Percentiles rank a stretch among this genome's conserved stretches.
Conservation (phyloP, 64 coral and sea anemone species). For the Montipora capricornis region DNA sequence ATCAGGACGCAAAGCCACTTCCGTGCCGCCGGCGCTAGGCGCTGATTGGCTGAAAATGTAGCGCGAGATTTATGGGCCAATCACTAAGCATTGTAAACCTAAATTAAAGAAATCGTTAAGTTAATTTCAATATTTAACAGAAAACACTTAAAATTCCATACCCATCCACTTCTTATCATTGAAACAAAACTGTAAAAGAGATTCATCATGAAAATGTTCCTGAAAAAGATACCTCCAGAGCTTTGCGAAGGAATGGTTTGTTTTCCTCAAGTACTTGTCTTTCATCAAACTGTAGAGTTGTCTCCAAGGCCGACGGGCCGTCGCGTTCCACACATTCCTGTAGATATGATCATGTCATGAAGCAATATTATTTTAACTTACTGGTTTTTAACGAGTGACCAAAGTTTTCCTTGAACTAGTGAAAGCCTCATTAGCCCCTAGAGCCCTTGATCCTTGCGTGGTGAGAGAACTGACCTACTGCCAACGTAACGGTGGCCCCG, state of each 20-base stretch:
- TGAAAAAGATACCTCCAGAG: conserved; percentile 77
- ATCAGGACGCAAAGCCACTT: no score
- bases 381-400: not conserved
- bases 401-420: no score
- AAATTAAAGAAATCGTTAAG: no score
- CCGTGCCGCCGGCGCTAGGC: no score
- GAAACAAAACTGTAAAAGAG: not conserved
- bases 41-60: no score
- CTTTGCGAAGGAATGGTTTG: conserved; percentile 80
- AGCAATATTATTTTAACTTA: not conserved
- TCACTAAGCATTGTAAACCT: no score
- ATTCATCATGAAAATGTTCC: not conserved
- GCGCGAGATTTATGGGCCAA: no score
- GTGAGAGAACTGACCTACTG: no score
- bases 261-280: conserved; percentile 88
- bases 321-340: conserved; percentile 93
- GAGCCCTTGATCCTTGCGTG: no score
- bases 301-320: conserved; percentile 84
- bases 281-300: conserved; percentile 92
- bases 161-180: not conserved
- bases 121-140: no score
- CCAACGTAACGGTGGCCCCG: no score
- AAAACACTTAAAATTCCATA: not conserved
- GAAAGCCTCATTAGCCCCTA: no score
- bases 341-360: not conserved